These are phyloP conservation scores for Chloropsis hardwickii DNA, from an alignment of 2,113 vertebrate species.

Conservation along the genomic window DNA sequence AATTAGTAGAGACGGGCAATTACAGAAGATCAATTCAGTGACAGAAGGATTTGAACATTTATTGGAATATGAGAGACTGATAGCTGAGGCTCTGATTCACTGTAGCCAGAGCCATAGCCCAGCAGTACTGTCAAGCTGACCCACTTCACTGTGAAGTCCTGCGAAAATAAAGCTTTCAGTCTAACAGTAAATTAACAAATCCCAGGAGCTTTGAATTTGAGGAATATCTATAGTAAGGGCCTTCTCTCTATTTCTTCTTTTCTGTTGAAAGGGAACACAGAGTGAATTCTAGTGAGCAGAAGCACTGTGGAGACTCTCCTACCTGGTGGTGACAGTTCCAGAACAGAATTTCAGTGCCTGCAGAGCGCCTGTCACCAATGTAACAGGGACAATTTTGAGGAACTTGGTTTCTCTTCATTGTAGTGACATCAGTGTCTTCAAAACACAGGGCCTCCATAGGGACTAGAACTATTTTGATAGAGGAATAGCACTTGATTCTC, in stretches of 20 bases:
- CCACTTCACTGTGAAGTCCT: not conserved
- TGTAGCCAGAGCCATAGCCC: not conserved
- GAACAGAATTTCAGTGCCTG: not conserved
- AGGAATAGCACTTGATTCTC: not conserved
- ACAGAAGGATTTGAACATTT: not conserved
- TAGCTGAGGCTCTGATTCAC: not conserved
- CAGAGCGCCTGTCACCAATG: fast-evolving
- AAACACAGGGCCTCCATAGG: not conserved
- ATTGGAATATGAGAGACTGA: not conserved
- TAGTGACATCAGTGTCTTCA: not conserved
- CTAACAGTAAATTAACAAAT: not conserved
- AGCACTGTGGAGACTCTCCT: not conserved
- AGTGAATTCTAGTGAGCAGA: not conserved
- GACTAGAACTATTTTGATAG: not conserved
- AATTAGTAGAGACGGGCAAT: not conserved
- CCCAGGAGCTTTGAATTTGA: not conserved
- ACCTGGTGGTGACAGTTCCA: not conserved
- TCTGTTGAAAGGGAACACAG: not conserved
- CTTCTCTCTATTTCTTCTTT: not conserved
- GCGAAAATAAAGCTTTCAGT: not conserved
- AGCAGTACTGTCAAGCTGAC: not conserved
- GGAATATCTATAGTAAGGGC: not conserved
- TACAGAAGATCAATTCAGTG: not conserved
- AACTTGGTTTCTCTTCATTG: not conserved
- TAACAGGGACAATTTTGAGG: not conserved